These are phyloP conservation scores for Eutrigla gurnardus DNA, from an alignment of 2,797 vertebrate genomes.

Conservation along the genomic window DNA sequence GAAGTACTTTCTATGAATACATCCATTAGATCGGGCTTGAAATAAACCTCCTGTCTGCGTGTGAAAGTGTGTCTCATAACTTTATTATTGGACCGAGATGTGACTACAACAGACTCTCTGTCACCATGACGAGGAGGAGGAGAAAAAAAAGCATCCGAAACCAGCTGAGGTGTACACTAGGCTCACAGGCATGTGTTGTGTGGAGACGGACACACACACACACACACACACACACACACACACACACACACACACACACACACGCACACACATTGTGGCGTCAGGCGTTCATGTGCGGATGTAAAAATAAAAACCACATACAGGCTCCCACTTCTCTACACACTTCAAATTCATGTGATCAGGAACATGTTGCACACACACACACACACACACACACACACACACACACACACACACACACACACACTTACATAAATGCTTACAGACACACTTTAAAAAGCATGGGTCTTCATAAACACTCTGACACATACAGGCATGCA, in stretches of 20 bases:
- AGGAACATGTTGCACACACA: constrained; percentile 27
- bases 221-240: constrained; percentile 29
- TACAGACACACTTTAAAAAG: constrained; percentile 64
- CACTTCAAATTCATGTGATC: constrained; percentile 47
- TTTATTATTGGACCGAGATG: constrained; percentile 65
- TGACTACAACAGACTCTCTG: constrained; percentile 67
- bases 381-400: constrained; percentile 10
- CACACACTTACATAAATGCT: constrained; percentile 25
- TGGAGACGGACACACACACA: constrained; percentile 24
- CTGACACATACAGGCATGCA: constrained; percentile 63
- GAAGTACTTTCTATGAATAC: constrained; percentile 16
- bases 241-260: constrained; percentile 16
- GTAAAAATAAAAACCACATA: constrained; percentile 74
- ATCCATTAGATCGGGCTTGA: constrained; percentile 14
- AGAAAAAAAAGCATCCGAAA: constrained; percentile 54
- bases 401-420: constrained; percentile 1
- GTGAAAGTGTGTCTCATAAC: constrained; percentile 41
- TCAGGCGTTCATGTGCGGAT: constrained; percentile 47
- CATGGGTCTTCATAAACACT: constrained; percentile 78
- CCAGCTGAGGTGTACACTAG: constrained; percentile 55
- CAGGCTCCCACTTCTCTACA: constrained; percentile 37
- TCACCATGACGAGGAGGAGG: constrained; percentile 47
- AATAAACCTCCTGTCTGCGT: constrained; percentile 33
- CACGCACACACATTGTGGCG: constrained; percentile 24
- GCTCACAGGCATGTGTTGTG: constrained; percentile 57